Conservation (phyloP, 2,888 invertebrate genomes). For the Adelognathus sp. region DNA sequence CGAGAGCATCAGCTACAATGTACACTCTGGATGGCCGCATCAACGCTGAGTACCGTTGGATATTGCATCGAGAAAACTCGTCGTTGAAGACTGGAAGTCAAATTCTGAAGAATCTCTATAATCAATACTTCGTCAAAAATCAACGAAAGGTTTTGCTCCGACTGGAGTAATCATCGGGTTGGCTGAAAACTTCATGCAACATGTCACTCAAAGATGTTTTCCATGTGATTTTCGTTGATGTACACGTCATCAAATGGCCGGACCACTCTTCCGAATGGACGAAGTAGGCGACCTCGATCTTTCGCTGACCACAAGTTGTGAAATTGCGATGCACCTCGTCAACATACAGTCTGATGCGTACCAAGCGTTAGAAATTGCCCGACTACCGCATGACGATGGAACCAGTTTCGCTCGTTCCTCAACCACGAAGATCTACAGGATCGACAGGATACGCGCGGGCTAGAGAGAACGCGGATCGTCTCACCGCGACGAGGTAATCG, state of each 20-base stretch:
- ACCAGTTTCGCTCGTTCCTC: conserved; percentile 42
- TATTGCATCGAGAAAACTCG: not conserved
- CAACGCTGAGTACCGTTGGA: not conserved
- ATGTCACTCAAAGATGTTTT: not conserved
- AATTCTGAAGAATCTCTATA: not conserved
- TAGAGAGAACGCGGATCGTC: not conserved
- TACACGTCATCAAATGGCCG: not conserved
- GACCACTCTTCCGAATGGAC: too few relatives aligned
- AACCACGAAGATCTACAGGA: not conserved
- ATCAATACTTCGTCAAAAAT: too few relatives aligned
- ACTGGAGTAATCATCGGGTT: too few relatives aligned
- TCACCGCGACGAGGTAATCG: conserved; percentile 35
- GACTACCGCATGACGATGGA: conserved; percentile 29
- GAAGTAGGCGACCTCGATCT: not conserved
- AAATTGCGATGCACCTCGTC: not conserved
- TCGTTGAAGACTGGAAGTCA: not conserved
- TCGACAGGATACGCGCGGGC: conserved; percentile 24
- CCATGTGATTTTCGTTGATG: not conserved
- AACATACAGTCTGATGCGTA: not conserved
- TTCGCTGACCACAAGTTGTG: not conserved
- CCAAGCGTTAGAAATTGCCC: conserved; percentile 32
- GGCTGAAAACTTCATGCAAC: too few relatives aligned
- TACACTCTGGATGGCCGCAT: not conserved
- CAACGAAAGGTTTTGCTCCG: too few relatives aligned
- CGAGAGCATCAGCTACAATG: not conserved